A percentile compares a stretch with the other conserved stretches of the same genome.
phyloP scores from a whole-genome alignment of 2,113 vertebrate genomes.

The Phaetusa simplex region DNA sequence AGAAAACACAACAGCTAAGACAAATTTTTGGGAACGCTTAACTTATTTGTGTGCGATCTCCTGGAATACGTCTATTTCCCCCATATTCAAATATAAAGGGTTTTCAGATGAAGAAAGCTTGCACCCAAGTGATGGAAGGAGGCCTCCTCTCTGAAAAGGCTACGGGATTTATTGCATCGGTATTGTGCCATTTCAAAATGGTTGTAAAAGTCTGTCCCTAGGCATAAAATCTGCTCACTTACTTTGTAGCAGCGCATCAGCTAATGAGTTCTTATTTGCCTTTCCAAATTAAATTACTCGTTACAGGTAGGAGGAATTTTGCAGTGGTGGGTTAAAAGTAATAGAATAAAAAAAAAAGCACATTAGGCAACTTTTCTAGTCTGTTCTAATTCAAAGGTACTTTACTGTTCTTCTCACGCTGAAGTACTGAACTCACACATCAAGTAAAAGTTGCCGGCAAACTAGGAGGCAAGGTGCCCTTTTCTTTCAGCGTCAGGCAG shows the following conservation, averaged over 20 bases:
- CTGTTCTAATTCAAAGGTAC: conserved; percentile 35
- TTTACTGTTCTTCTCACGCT: neutral
- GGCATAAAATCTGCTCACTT: conserved; percentile 25
- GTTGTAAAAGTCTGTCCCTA: conserved; percentile 14
- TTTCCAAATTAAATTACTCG: conserved; percentile 35
- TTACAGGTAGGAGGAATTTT: conserved; percentile 44
- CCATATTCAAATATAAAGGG: neutral
- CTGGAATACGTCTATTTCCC: neutral
- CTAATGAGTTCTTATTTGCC: conserved; percentile 56
- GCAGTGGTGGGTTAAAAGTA: conserved; percentile 30
- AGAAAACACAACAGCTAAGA: neutral
- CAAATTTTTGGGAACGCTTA: neutral
- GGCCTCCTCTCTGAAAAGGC: neutral
- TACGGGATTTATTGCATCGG: neutral
- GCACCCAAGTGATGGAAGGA: neutral
- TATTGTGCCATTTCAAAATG: conserved; percentile 17
- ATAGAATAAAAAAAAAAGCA: neutral
- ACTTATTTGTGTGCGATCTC: neutral
- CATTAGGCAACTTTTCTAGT: conserved; percentile 22
- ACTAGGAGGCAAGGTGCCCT: conserved; percentile 57
- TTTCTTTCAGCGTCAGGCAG: neutral
- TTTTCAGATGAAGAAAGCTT: neutral
- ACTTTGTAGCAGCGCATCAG: conserved; percentile 10
- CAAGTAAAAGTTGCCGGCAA: conserved; percentile 48
- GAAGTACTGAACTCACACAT: neutral